Base-by-base conservation (phyloP, 2,113 vertebrate species). In the Geococcyx californianus region DNA sequence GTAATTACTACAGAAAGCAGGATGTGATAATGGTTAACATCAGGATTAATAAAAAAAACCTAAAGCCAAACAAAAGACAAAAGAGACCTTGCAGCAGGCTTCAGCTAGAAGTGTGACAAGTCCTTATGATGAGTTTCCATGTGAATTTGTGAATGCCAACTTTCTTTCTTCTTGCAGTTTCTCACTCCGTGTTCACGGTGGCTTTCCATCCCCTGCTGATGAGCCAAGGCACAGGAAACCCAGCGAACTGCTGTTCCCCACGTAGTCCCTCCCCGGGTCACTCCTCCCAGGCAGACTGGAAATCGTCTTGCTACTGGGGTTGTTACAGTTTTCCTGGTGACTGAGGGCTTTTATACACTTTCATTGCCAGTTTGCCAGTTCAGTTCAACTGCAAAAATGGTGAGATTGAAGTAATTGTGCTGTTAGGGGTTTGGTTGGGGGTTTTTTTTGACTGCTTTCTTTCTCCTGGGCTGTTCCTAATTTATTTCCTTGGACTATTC, bases 201-300 rank as follows among this genome's bases (percentile, higher is more conserved):
- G 21, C 20, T 69, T 70, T 90, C 42, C 19, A 20, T 24, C 11
- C 55, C 3, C 29, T 58, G 45, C n/a, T 13, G 74, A 34, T 5
- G 38, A 85, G 31, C 19, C 29, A 45, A 83, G 42, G 34, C 26
- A 34, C 12, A 36, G 74, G 60, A 45, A 77, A 70, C 51, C 18
- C 74, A 70, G 31, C 26, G 52, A 55, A 33, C 11, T 7, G 11
- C 52, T 55, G 49, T 40, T 38, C 36, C 51, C 29, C 36, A 16
- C 7, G 7, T 0, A 0, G 21, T 40, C 19, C 55, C 23, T 69
- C 4, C 49, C 25, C 17, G 63, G 23, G 9, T 23, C 26, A 7
- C 20, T 73, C 49, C 47, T 83, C 15, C 33, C 17, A 38, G 67
- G 45, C n/a, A 90, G 42, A 16, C 24, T 45, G 28, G 40, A 24